phyloP scores from a whole-genome alignment of 53 echinoderm and acorn worm genomes.

The Echinarachnius parma region DNA sequence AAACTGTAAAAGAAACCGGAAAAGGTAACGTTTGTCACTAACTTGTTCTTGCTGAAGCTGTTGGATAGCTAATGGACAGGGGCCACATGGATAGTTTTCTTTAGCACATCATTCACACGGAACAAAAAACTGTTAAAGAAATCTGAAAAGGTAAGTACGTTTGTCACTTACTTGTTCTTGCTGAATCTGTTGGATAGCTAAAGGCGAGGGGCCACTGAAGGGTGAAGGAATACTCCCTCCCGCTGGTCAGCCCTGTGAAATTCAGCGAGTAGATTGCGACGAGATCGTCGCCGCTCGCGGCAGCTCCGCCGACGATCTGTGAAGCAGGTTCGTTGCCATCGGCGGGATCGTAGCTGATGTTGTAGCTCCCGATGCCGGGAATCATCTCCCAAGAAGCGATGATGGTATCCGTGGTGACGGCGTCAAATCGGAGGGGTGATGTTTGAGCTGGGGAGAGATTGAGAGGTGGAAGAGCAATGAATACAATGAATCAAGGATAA shows the following conservation, averaged over 20 bases:
- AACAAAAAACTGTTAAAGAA: too few relatives aligned
- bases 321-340: constrained; percentile 25
- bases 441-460: constrained; percentile 39
- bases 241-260: constrained; percentile 29
- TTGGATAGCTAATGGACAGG: too few relatives aligned
- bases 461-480: too few relatives aligned
- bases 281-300: not conserved
- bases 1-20: too few relatives aligned
- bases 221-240: constrained; percentile 23
- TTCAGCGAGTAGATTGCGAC: not conserved
- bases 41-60: too few relatives aligned
- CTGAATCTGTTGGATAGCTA: not conserved
- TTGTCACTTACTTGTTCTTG: not conserved
- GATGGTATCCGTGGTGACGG: not conserved
- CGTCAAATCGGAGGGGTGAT: not conserved
- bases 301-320: not conserved
- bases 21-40: too few relatives aligned
- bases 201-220: constrained; percentile 26
- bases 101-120: too few relatives aligned
- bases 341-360: constrained; percentile 22
- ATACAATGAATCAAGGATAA: too few relatives aligned
- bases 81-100: too few relatives aligned
- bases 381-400: constrained; percentile 25
- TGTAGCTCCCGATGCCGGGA: constrained; percentile 17
- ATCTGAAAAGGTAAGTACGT: too few relatives aligned